Evolutionary conservation across 1,140 invertebrate species (phyloP).

Genomic region (Ylistrum balloti): DNA sequence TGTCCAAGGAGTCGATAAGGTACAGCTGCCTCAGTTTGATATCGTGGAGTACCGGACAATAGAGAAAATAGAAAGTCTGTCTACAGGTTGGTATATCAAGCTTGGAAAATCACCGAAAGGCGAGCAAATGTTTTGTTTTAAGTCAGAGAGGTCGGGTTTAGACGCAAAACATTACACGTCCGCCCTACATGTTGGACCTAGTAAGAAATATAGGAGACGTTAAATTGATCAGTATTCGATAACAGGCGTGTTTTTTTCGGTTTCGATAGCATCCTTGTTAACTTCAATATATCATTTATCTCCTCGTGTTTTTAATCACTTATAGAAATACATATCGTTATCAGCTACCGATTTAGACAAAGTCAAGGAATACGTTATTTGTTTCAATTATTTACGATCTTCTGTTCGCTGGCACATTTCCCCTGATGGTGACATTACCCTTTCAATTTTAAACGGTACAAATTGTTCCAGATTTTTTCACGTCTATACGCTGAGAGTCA

Average conservation of each 20-base stretch:
- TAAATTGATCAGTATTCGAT: too few species aligned
- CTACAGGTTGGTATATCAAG: slow-evolving; percentile 87
- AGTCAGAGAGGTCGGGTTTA: too few species aligned
- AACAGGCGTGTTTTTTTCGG: too few species aligned
- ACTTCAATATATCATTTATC: too few species aligned
- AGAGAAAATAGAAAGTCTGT: slow-evolving; percentile 90
- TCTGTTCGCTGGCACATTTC: background rate
- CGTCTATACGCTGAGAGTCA: background rate
- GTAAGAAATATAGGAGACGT: too few species aligned
- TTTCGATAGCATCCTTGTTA: too few species aligned
- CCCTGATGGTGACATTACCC: background rate
- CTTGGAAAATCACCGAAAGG: background rate
- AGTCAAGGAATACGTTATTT: too few species aligned
- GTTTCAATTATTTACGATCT: background rate
- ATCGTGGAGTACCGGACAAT: slow-evolving; percentile 97
- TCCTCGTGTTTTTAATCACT: too few species aligned
- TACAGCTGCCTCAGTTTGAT: slow-evolving; percentile 97
- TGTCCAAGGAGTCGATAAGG: slow-evolving; percentile 95
- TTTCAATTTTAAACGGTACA: background rate
- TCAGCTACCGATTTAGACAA: too few species aligned
- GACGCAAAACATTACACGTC: too few species aligned
- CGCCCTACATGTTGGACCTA: too few species aligned
- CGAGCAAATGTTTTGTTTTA: too few species aligned
- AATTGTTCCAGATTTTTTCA: background rate
- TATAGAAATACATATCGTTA: background rate